Evolutionary conservation across 2,888 invertebrate species (phyloP), one percentile per base, ranked within the genome.

Genomic region (Zaprionus obscuricornis): DNA sequence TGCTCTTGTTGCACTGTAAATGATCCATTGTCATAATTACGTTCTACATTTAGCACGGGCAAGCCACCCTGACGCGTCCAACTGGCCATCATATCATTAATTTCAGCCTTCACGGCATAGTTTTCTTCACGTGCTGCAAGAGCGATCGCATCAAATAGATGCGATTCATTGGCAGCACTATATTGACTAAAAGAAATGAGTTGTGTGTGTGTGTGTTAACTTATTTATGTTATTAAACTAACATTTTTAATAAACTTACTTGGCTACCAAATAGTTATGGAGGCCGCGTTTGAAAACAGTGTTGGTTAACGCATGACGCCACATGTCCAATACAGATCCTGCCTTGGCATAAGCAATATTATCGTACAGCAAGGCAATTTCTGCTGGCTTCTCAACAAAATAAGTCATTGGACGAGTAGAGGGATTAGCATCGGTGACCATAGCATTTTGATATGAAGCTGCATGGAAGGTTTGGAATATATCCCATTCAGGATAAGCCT

Each of bases 271-370:
- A 52, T 87, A 89, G 52, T 86, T 88, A 58, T 86, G 76, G 5
- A 89, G 69, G 33, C 89, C 89, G 4, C 63, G 65, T 22, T 81
- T 74, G 71, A 89, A 89, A n/a, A 89, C 83, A 7, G 51, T 64
- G 18, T 89, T 79, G 36, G 85, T 85, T 10, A 89, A 37, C 0
- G 89, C 89, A 54, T 87, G 47, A 20, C 86, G 85, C 88, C 88
- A 89, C 89, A 89, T 89, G 54, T 76, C 59, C n/a, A 89, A 31
- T 2, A 89, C 87, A 0, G 96, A 94, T 5, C 96, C 95, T 8
- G 97, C 96, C 93, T 98, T 98, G 26, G 93, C 94, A 87, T 98
- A 98, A 0, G 97, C 96, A 69, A 98, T 96, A 39, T 94, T 92
- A 85, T 96, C 96, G 74, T 96, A 96, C 8, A 96, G 95, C 67